Conservation (phyloP, 2,888 invertebrate genomes). For the Drosophila birchii region DNA sequence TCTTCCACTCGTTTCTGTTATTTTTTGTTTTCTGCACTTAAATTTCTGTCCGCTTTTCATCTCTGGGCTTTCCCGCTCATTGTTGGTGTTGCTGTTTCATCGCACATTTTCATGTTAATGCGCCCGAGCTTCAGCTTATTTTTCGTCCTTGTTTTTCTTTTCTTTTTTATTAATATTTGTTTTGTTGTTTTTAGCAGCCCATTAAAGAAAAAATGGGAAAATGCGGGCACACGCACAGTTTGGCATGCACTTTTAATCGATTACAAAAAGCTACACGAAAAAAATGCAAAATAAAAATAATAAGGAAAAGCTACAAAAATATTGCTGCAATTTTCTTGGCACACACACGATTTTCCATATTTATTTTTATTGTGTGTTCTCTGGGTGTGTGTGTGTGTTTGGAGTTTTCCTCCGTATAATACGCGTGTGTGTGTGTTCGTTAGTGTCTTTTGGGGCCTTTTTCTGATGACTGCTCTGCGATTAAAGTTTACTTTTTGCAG, state of each 20-base stretch:
- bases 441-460: constrained; percentile 52
- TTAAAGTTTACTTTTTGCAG: constrained; percentile 77
- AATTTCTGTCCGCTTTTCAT: constrained; percentile 40
- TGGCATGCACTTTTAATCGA: constrained; percentile 80
- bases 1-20: constrained; percentile 38
- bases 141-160: constrained; percentile 41
- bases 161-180: constrained; percentile 41
- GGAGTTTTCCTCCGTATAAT: constrained; percentile 16
- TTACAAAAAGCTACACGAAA: constrained; percentile 53
- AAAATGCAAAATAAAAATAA: constrained; percentile 24
- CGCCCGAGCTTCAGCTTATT: constrained; percentile 49
- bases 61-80: constrained; percentile 19
- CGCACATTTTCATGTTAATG: constrained; percentile 63
- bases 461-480: constrained; percentile 68
- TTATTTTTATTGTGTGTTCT: constrained; percentile 52
- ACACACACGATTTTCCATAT: constrained; percentile 74
- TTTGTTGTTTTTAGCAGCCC: constrained; percentile 73
- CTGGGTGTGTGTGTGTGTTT: constrained; percentile 13
- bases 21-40: constrained; percentile 41
- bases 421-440: constrained; percentile 6
- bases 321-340: constrained; percentile 65
- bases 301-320: constrained; percentile 39
- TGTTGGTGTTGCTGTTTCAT: constrained; percentile 51
- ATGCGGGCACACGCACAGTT: constrained; percentile 77
- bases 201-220: constrained; percentile 68